Evolutionary conservation across 2,113 vertebrate species (phyloP).

Genomic region (Puntigrus tetrazona): DNA sequence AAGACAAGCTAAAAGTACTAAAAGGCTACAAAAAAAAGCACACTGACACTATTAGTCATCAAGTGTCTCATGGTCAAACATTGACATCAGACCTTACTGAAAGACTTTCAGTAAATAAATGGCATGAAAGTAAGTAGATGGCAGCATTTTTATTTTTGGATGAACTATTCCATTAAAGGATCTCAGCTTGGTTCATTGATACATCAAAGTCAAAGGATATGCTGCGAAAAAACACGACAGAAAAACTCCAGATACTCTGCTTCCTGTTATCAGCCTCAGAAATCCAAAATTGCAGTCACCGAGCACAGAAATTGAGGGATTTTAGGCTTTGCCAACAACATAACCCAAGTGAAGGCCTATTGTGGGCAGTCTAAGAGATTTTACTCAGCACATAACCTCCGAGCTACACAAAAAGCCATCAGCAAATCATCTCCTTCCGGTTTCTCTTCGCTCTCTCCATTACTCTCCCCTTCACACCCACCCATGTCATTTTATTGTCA

Average conservation of each 20-base stretch:
- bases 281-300: conserved; percentile 8
- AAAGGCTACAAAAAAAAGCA: not conserved
- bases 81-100: conserved; percentile 8
- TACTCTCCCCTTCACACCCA: conserved; percentile 53
- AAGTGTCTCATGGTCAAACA: not conserved
- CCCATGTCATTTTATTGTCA: conserved; percentile 53
- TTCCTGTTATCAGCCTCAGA: not conserved
- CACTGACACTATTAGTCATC: not conserved
- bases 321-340: not conserved
- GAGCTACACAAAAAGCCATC: conserved; percentile 23
- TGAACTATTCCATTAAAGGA: not conserved
- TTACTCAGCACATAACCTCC: conserved; percentile 6
- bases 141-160: not conserved
- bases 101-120: conserved; percentile 1
- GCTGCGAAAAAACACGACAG: not conserved
- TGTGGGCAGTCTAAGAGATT: conserved; percentile 10
- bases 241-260: not conserved
- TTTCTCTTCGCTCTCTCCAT: conserved; percentile 58
- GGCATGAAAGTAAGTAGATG: not conserved
- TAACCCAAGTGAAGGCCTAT: not conserved
- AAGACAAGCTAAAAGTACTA: not conserved
- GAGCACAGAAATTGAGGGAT: not conserved
- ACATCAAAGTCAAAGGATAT: conserved; percentile 21
- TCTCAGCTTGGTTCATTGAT: conserved; percentile 22
- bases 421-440: conserved; percentile 33